A percentile compares a stretch with the other conserved stretches of the same genome.
These are phyloP conservation scores for Mormyrops boulengeri DNA, from an alignment of 2,797 vertebrate species.

Conservation along the genomic window DNA sequence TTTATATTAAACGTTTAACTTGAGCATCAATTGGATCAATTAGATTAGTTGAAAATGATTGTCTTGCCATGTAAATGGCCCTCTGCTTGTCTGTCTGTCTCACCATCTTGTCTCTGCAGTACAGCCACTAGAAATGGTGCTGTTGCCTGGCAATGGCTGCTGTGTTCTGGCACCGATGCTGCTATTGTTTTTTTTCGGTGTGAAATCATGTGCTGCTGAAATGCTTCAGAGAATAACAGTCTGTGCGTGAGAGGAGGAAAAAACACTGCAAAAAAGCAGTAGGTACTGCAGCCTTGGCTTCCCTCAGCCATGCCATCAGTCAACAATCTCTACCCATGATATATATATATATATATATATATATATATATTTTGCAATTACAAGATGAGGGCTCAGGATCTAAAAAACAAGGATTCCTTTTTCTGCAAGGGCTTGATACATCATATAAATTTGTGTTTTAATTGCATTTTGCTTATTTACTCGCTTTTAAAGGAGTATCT, in stretches of 20 bases:
- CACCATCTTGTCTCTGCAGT: neutral
- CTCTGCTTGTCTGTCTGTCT: neutral
- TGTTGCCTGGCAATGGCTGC: neutral
- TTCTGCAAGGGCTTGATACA: conserved; percentile 26
- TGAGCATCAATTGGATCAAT: neutral
- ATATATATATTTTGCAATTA: conserved; percentile 33
- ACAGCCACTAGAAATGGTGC: neutral
- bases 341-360: neutral
- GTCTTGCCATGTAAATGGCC: neutral
- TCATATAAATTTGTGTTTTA: conserved; percentile 24
- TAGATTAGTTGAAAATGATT: neutral
- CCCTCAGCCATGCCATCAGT: neutral
- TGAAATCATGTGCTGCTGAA: neutral
- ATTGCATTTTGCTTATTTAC: neutral
- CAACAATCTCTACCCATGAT: neutral
- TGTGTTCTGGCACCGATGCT: neutral
- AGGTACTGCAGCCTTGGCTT: neutral
- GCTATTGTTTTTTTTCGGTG: neutral
- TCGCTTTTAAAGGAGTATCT: conserved; percentile 27
- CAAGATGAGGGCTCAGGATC: conserved; percentile 43
- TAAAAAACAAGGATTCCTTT: conserved; percentile 43
- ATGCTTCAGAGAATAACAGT: neutral
- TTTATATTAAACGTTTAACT: neutral
- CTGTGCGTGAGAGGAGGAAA: neutral
- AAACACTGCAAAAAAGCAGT: conserved; percentile 30